Conservation (phyloP, 2,113 vertebrate genomes). For the Poeciliopsis prolifica region DNA sequence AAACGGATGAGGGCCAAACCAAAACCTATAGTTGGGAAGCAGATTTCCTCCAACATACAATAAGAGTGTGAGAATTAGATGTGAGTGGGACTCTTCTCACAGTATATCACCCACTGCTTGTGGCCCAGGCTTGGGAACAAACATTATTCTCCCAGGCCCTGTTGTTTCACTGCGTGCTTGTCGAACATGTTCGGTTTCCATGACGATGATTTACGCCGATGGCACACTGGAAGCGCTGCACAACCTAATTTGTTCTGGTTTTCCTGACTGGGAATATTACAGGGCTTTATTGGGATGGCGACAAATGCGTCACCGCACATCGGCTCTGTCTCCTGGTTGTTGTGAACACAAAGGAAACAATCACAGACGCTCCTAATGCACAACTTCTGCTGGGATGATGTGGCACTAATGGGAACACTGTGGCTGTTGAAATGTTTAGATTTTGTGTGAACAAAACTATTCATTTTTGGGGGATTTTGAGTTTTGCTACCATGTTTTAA, state of each 20-base stretch:
- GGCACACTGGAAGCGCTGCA: conserved; percentile 52
- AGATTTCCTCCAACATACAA: conserved; percentile 51
- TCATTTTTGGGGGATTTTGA: conserved; percentile 17
- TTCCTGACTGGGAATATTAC: conserved; percentile 72
- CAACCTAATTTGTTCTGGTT: conserved; percentile 72
- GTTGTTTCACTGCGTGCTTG: conserved; percentile 42
- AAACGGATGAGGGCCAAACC: conserved; percentile 7
- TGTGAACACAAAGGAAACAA: conserved; percentile 47
- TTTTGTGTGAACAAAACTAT: conserved; percentile 31
- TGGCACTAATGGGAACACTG: conserved; percentile 25
- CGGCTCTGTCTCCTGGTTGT: conserved; percentile 47
- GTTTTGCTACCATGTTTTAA: conserved; percentile 24
- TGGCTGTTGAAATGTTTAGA: conserved; percentile 15
- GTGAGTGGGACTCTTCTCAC: conserved; percentile 68
- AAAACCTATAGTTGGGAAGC: conserved; percentile 51
- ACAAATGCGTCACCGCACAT: conserved; percentile 68
- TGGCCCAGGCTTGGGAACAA: conserved; percentile 67
- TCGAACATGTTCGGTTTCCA: conserved; percentile 24
- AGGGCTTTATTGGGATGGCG: conserved; percentile 51
- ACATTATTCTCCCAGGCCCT: conserved; percentile 66
- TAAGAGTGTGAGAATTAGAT: conserved; percentile 59
- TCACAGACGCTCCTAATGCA: conserved; percentile 32
- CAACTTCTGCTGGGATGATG: conserved; percentile 29
- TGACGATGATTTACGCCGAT: conserved; percentile 59
- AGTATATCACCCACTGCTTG: conserved; percentile 67